Evolutionary conservation across 2,888 invertebrate species (phyloP).

Genomic region (Sialis lutaria): DNA sequence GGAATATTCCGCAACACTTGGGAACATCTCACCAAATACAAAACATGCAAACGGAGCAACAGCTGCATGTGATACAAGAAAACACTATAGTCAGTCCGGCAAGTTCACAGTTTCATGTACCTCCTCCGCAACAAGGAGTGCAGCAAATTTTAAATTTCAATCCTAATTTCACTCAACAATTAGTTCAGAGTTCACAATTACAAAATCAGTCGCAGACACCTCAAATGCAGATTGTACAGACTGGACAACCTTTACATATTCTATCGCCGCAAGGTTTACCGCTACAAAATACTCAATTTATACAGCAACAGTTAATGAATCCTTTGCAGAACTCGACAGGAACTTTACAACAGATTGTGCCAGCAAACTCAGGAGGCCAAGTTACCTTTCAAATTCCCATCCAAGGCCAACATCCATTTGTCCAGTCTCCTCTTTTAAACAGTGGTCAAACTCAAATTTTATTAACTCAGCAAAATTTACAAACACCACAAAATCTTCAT

Average conservation of each 20-base stretch:
- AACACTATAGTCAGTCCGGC: background rate
- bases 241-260: slow-evolving; percentile 4
- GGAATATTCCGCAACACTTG: background rate
- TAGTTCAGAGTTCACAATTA: slow-evolving; percentile 1
- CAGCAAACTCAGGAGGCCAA: background rate
- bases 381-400: slow-evolving; percentile 6
- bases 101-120: background rate
- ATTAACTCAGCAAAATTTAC: slow-evolving; percentile 3
- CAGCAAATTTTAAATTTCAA: slow-evolving; percentile 1
- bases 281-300: slow-evolving; percentile 2
- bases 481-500: slow-evolving; percentile 1
- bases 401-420: slow-evolving; percentile 1
- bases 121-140: background rate
- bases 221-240: slow-evolving; percentile 4
- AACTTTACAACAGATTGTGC: slow-evolving; percentile 2
- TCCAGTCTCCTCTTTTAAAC: background rate
- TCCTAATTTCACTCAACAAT: slow-evolving; percentile 1
- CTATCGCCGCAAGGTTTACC: slow-evolving; percentile 3
- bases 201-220: background rate
- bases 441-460: slow-evolving; percentile 1
- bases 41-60: background rate
- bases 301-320: background rate
- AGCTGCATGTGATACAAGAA: background rate
- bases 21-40: background rate
- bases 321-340: background rate